phyloP scores from a whole-genome alignment of 2,113 vertebrate species.

The Rhegmatorhina hoffmannsi region DNA sequence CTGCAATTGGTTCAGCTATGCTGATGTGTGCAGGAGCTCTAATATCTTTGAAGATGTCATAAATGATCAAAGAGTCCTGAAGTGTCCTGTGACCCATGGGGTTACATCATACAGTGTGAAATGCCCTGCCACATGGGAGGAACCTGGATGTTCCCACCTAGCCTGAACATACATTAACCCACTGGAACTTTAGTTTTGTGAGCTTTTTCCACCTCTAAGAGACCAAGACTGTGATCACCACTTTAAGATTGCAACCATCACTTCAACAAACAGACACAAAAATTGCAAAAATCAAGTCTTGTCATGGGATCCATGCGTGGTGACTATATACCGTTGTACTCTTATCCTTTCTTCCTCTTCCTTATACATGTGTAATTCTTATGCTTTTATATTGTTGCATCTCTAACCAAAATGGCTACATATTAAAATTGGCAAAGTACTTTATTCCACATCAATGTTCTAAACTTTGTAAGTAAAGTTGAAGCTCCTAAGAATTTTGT shows the following conservation, averaged over 20 bases:
- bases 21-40: neutral
- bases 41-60: neutral
- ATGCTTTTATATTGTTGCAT: neutral
- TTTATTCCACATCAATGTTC: neutral
- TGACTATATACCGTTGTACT: neutral
- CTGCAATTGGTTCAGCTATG: neutral
- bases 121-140: neutral
- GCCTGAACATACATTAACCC: neutral
- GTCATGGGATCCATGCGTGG: neutral
- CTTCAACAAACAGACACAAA: neutral
- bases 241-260: neutral
- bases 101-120: neutral
- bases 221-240: neutral
- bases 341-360: neutral
- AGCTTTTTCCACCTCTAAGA: neutral
- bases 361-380: neutral
- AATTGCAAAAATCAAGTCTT: neutral
- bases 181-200: neutral
- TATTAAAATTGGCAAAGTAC: neutral
- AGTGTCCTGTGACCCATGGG: neutral
- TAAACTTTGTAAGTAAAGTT: neutral
- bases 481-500: neutral
- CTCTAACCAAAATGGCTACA: neutral
- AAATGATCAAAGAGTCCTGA: neutral
- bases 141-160: neutral